Conservation (phyloP, 2,113 vertebrate species). For the Pelvicachromis taeniatus region DNA sequence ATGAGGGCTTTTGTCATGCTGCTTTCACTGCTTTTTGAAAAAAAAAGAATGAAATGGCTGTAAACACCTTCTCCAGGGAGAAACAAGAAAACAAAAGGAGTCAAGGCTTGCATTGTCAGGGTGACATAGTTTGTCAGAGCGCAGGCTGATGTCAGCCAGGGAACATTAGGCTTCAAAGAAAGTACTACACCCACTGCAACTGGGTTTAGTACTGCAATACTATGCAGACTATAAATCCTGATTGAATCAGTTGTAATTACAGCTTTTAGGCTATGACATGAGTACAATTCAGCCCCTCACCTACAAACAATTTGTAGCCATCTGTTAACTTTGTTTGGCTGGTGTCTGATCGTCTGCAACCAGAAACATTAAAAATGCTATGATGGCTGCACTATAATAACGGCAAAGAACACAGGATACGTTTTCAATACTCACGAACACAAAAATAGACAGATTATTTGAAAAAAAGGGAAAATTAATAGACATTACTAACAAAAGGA, state of each 20-base stretch:
- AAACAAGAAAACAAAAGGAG: slow-evolving; percentile 34
- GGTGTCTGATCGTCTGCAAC: not conserved
- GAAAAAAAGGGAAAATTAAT: slow-evolving; percentile 33
- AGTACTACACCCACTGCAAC: not conserved
- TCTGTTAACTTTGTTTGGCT: not conserved
- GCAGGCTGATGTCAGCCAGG: slow-evolving; percentile 1
- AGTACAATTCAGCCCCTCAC: not conserved
- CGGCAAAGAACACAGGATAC: not conserved
- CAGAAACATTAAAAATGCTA: not conserved
- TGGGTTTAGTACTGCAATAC: not conserved
- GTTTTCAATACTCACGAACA: not conserved
- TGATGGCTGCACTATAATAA: not conserved
- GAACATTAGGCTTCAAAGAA: not conserved
- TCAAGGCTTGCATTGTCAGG: slow-evolving; percentile 14
- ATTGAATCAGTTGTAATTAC: not conserved
- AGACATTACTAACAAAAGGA: slow-evolving; percentile 37
- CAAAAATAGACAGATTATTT: not conserved
- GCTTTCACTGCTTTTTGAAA: slow-evolving; percentile 51
- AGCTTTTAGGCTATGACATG: not conserved
- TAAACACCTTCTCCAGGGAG: slow-evolving; percentile 48
- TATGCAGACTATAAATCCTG: not conserved
- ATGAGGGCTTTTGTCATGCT: slow-evolving; percentile 42
- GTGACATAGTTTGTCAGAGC: slow-evolving; percentile 32
- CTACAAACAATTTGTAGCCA: not conserved
- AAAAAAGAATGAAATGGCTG: slow-evolving; percentile 39